Percentiles rank a stretch among this genome's conserved stretches.
Conservation (phyloP, 2,113 vertebrate species). For the Bubalus kerabau region DNA sequence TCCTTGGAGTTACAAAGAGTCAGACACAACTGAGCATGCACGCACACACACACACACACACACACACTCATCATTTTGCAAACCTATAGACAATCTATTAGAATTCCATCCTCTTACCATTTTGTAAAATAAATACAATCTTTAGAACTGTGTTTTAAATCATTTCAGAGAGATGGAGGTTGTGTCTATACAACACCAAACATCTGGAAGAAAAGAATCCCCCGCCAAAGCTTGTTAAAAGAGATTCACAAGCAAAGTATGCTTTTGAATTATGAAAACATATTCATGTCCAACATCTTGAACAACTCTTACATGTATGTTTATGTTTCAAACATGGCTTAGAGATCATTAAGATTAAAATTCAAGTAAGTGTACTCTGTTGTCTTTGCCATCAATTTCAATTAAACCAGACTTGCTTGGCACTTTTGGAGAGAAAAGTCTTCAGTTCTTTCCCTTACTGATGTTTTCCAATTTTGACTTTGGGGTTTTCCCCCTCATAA, state of each 20-base stretch:
- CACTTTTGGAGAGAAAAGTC: background rate
- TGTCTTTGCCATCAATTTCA: conserved; percentile 43
- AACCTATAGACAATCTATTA: background rate
- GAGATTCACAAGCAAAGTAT: conserved; percentile 33
- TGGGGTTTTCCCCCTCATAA: background rate
- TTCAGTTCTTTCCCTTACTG: background rate
- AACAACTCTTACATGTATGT: conserved; percentile 29
- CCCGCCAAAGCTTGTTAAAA: conserved; percentile 34
- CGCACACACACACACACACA: background rate
- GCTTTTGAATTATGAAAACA: conserved; percentile 48
- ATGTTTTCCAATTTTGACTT: background rate
- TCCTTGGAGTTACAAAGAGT: background rate
- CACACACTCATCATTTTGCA: background rate
- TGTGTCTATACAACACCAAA: background rate
- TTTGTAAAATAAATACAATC: background rate
- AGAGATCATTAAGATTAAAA: conserved; percentile 61
- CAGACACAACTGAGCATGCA: background rate
- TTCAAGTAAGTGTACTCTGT: conserved; percentile 17
- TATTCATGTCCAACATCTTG: conserved; percentile 6
- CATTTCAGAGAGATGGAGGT: background rate
- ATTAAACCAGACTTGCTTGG: conserved; percentile 21
- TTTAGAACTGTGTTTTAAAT: conserved; percentile 18
- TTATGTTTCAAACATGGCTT: conserved; percentile 40
- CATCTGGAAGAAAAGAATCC: conserved; percentile 28
- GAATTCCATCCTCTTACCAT: background rate